These are phyloP conservation scores for Drosophila bocki DNA, from an alignment of 1,140 invertebrate species.

Conservation along the genomic window DNA sequence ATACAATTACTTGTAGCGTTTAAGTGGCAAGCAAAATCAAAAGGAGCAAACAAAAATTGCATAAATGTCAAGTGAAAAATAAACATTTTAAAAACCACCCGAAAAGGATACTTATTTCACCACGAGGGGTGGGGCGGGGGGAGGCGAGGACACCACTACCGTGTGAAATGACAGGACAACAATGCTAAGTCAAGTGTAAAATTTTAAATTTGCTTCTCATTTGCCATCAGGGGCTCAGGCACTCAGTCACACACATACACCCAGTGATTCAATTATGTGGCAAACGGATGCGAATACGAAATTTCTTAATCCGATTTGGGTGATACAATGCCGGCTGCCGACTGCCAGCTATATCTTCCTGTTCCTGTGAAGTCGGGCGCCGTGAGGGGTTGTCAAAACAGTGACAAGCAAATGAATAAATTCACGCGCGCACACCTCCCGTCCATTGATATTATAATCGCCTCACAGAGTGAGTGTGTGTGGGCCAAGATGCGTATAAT, in stretches of 20 bases:
- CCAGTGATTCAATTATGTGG: slow-evolving; percentile 75
- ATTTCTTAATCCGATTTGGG: slow-evolving; percentile 84
- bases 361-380: slow-evolving; percentile 20
- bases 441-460: slow-evolving; percentile 80
- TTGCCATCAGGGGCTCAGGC: slow-evolving; percentile 64
- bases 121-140: neutral
- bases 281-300: slow-evolving; percentile 81
- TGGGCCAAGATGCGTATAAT: slow-evolving; percentile 69
- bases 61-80: slow-evolving; percentile 66
- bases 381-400: slow-evolving; percentile 74
- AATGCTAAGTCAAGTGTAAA: slow-evolving; percentile 84
- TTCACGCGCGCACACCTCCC: slow-evolving; percentile 71
- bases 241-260: slow-evolving; percentile 30
- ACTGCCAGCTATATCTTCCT: slow-evolving; percentile 27
- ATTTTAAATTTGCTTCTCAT: slow-evolving; percentile 85
- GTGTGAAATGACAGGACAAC: slow-evolving; percentile 82
- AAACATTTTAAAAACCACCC: slow-evolving; percentile 74
- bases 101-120: slow-evolving; percentile 3
- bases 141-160: slow-evolving; percentile 43
- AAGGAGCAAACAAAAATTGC: slow-evolving; percentile 52
- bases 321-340: slow-evolving; percentile 67
- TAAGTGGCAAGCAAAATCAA: slow-evolving; percentile 78
- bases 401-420: slow-evolving; percentile 79
- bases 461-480: slow-evolving; percentile 29
- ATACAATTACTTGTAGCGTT: slow-evolving; percentile 62